Evolutionary conservation across 2,888 invertebrate species (phyloP).

Genomic region (Dorcus parallelipipedus): DNA sequence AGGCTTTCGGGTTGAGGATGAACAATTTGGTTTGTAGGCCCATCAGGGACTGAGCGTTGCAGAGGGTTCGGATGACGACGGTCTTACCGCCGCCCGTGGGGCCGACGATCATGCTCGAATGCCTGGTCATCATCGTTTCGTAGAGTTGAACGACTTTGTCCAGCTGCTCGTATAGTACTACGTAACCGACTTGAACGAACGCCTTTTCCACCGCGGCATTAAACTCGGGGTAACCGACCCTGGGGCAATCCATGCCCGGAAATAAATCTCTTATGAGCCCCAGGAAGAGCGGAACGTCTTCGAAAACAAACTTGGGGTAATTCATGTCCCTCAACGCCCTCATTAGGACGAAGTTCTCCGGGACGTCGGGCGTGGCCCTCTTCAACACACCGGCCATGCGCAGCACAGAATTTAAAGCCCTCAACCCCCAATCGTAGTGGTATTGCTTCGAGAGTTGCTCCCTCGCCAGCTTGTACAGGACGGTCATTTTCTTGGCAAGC

Average conservation of each 20-base stretch:
- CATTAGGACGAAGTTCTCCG: slow-evolving; percentile 87
- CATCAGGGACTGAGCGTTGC: slow-evolving; percentile 73
- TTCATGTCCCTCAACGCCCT: slow-evolving; percentile 90
- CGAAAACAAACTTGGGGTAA: slow-evolving; percentile 87
- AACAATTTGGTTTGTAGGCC: slow-evolving; percentile 76
- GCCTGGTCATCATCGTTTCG: slow-evolving; percentile 93
- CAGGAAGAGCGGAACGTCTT: slow-evolving; percentile 86
- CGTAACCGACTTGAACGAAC: slow-evolving; percentile 64
- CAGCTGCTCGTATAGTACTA: slow-evolving; percentile 68
- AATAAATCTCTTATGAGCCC: slow-evolving; percentile 87
- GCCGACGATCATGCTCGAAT: slow-evolving; percentile 89
- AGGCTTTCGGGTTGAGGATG: slow-evolving; percentile 86
- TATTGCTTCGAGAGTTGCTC: slow-evolving; percentile 90
- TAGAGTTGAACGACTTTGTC: slow-evolving; percentile 71
- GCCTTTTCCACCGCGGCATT: slow-evolving; percentile 72
- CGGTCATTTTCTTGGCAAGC: slow-evolving; percentile 91
- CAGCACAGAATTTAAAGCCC: slow-evolving; percentile 86
- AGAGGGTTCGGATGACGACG: slow-evolving; percentile 75
- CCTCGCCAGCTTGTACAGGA: slow-evolving; percentile 79
- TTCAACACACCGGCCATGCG: slow-evolving; percentile 89
- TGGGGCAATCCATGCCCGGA: slow-evolving; percentile 85
- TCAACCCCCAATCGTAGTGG: slow-evolving; percentile 91
- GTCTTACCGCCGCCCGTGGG: slow-evolving; percentile 92
- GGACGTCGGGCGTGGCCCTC: slow-evolving; percentile 70
- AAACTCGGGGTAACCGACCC: slow-evolving; percentile 84